Conservation (phyloP, 1,140 invertebrate genomes). For the Apis dorsata region DNA sequence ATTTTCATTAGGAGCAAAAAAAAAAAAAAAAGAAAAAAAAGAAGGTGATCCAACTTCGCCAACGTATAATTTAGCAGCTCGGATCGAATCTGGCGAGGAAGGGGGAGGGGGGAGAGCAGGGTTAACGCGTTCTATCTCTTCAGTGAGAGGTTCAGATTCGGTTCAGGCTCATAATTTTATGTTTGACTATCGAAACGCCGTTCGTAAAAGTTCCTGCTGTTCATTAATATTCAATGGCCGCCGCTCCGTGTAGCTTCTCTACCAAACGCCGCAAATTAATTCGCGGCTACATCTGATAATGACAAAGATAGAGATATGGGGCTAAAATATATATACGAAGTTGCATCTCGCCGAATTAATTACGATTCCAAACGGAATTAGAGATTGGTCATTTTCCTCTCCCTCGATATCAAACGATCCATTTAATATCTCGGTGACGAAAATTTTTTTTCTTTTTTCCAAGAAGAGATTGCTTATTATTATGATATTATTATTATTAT, state of each 20-base stretch:
- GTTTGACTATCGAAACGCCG: not conserved
- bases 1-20: constrained; percentile 46
- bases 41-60: constrained; percentile 28
- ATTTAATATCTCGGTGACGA: no score
- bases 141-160: not conserved
- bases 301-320: not conserved
- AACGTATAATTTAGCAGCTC: constrained; percentile 60
- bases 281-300: not conserved
- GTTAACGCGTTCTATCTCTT: constrained; percentile 3
- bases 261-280: not conserved
- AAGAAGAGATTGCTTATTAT: no score
- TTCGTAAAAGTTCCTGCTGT: not conserved
- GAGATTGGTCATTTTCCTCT: not conserved
- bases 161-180: constrained; percentile 3
- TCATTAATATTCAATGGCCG: constrained; percentile 18
- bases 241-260: not conserved
- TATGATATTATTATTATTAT: no score
- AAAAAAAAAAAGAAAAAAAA: not conserved
- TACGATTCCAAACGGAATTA: not conserved
- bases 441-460: no score
- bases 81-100: constrained; percentile 37
- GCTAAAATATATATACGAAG: no score
- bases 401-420: no score
- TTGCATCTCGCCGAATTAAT: not conserved
- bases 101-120: constrained; percentile 33